Evolutionary conservation across 2,797 vertebrate species (phyloP).

Genomic region (Bradypus variegatus): DNA sequence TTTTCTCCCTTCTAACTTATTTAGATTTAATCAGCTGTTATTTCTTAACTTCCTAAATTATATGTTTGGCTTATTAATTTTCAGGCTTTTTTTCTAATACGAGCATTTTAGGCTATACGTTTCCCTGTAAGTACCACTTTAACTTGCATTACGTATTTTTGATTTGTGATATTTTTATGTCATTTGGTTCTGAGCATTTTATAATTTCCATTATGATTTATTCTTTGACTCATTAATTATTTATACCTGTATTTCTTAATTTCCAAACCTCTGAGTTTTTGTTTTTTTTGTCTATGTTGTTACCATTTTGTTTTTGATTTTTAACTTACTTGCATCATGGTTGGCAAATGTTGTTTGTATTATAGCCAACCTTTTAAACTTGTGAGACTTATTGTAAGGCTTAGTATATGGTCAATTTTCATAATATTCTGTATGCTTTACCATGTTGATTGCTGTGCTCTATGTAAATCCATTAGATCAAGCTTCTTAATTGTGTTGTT

Average conservation of each 20-base stretch:
- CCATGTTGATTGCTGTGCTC: neutral
- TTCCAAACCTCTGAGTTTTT: neutral
- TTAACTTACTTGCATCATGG: neutral
- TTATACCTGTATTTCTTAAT: neutral
- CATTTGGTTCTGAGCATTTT: conserved; percentile 18
- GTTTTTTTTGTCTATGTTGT: neutral
- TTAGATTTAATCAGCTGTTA: neutral
- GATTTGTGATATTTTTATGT: neutral
- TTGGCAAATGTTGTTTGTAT: neutral
- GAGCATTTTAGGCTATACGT: neutral
- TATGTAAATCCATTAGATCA: neutral
- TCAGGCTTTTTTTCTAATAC: neutral
- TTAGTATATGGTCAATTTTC: neutral
- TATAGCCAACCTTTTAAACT: neutral
- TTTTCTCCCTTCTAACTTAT: neutral
- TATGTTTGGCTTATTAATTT: neutral
- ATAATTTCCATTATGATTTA: conserved; percentile 1
- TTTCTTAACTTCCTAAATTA: neutral
- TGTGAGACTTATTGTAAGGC: neutral
- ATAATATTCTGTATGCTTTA: neutral
- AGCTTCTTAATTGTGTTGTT: neutral
- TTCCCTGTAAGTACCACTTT: neutral
- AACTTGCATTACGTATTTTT: neutral
- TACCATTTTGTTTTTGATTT: neutral
- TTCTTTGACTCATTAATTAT: neutral